phyloP scores from a whole-genome alignment of 1,140 invertebrate species.

The Apis laboriosa region DNA sequence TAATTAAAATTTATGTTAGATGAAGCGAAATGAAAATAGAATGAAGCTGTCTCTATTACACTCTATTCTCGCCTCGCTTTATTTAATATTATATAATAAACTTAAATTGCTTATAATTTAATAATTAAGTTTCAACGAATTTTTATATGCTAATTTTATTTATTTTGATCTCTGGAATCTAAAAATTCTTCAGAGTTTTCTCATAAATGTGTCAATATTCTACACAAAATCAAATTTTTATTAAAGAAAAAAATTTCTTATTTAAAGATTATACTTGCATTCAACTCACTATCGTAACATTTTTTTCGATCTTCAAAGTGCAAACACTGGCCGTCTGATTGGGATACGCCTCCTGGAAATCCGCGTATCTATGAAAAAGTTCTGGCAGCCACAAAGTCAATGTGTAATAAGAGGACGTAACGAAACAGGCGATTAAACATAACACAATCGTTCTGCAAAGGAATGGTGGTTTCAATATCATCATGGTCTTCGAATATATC shows the following conservation, averaged over 20 bases:
- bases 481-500: conserved; percentile 60
- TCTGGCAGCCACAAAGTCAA: conserved; percentile 82
- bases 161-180: no score
- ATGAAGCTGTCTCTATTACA: no score
- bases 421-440: conserved; percentile 61
- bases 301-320: conserved; percentile 39
- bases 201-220: no score
- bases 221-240: background rate
- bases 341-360: conserved; percentile 70
- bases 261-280: background rate
- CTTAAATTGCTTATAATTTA: no score
- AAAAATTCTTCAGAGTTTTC: no score
- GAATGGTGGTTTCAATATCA: conserved; percentile 64
- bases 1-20: no score
- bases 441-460: conserved; percentile 59
- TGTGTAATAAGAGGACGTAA: conserved; percentile 77
- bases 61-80: no score
- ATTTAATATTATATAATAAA: no score
- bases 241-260: background rate
- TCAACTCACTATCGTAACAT: conserved; percentile 3
- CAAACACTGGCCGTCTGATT: conserved; percentile 73
- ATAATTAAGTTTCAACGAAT: no score
- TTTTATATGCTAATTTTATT: no score
- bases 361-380: conserved; percentile 77
- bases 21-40: no score